phyloP scores from a whole-genome alignment of 2,113 vertebrate genomes.

The Amphiprion percula region DNA sequence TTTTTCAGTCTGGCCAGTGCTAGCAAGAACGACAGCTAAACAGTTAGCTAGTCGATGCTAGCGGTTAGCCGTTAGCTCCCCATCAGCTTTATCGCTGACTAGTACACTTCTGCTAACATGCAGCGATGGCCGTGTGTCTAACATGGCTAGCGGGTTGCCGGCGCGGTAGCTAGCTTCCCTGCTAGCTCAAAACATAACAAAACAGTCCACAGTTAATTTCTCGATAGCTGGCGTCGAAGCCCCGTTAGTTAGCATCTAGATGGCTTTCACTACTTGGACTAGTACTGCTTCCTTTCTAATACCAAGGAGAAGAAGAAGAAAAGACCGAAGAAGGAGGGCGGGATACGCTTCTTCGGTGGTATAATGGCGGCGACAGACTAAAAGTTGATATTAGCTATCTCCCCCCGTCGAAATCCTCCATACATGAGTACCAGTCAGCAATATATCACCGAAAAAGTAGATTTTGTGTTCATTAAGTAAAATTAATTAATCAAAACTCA shows the following conservation, averaged over 20 bases:
- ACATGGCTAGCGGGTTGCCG: constrained; percentile 47
- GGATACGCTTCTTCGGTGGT: constrained; percentile 88
- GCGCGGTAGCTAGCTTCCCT: constrained; percentile 22
- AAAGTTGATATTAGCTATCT: constrained; percentile 79
- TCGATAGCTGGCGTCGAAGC: not conserved
- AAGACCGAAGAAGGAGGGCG: constrained; percentile 76
- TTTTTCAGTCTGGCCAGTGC: not conserved
- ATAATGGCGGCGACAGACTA: constrained; percentile 80
- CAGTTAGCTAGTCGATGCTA: constrained; percentile 11
- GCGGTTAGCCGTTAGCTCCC: constrained; percentile 1
- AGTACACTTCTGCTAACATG: constrained; percentile 32
- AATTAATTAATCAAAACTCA: constrained; percentile 68
- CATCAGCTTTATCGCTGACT: constrained; percentile 11
- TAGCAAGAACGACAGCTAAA: not conserved
- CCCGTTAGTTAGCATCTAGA: constrained; percentile 26
- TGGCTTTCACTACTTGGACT: constrained; percentile 55
- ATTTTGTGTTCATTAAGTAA: not conserved
- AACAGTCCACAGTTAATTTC: not conserved
- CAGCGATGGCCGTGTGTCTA: constrained; percentile 69
- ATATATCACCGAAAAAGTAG: constrained; percentile 4
- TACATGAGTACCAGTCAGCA: not conserved
- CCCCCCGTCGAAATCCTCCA: constrained; percentile 82
- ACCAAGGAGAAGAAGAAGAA: constrained; percentile 74
- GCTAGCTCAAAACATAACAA: constrained; percentile 39
- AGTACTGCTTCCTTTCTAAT: constrained; percentile 62